phyloP scores from a whole-genome alignment of 2,797 vertebrate species.

The Sebastes kiyomatsui region DNA sequence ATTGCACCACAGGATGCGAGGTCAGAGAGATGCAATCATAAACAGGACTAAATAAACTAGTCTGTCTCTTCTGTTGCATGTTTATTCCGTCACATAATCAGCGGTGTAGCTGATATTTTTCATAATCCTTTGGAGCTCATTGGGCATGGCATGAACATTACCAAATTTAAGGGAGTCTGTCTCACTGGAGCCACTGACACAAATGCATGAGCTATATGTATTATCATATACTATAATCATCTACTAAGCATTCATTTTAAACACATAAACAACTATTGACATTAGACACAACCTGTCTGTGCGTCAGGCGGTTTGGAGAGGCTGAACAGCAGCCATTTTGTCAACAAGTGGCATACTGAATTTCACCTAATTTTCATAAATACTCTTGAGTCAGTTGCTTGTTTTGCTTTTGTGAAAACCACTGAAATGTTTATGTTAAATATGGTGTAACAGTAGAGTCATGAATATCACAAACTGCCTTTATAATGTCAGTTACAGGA shows the following conservation, averaged over 20 bases:
- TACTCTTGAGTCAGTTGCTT: neutral
- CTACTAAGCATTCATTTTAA: neutral
- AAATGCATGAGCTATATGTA: neutral
- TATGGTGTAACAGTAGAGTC: too few relatives aligned
- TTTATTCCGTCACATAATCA: conserved; percentile 6
- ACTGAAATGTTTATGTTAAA: neutral
- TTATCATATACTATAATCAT: neutral
- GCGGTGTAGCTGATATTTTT: neutral
- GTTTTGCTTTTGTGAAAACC: neutral
- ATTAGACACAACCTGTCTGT: neutral
- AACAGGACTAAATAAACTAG: conserved; percentile 57
- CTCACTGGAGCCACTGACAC: neutral
- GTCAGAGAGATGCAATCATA: conserved; percentile 69
- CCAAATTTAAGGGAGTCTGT: neutral
- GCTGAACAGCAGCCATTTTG: neutral
- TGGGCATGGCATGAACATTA: neutral
- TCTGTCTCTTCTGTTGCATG: conserved; percentile 30
- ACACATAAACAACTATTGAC: neutral
- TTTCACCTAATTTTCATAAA: neutral
- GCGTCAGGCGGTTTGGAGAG: too few relatives aligned
- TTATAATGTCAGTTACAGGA: too few relatives aligned
- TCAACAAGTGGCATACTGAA: neutral
- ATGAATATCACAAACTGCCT: too few relatives aligned
- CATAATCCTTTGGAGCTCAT: neutral
- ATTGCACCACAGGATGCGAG: conserved; percentile 68